phyloP scores from a whole-genome alignment of 2,797 vertebrate species.

The Mormyrops boulengeri region DNA sequence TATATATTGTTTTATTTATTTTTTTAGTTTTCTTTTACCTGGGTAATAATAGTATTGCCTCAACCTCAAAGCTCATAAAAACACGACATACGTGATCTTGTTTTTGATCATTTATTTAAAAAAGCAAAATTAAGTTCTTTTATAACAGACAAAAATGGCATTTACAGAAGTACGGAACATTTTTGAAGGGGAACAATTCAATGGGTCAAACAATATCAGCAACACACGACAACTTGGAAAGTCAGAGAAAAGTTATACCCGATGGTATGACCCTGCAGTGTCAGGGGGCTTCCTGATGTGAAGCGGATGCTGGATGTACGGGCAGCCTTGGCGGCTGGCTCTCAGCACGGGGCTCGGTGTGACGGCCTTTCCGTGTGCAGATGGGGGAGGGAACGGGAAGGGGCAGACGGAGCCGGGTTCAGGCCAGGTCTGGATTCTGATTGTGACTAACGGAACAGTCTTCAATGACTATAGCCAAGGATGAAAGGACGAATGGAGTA shows the following conservation, averaged over 20 bases:
- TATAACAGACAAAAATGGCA: conserved; percentile 23
- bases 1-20: neutral
- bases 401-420: neutral
- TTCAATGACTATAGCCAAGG: neutral
- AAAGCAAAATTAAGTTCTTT: conserved; percentile 18
- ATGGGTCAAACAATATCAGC: conserved; percentile 11
- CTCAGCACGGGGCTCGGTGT: neutral
- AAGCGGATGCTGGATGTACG: neutral
- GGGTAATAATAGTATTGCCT: neutral
- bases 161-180: conserved; percentile 14
- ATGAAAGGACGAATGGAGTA: neutral
- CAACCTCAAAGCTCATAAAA: neutral
- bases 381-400: neutral
- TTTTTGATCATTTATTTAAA: conserved; percentile 22
- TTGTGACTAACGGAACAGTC: neutral
- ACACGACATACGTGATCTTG: neutral
- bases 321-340: neutral
- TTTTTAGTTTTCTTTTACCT: neutral
- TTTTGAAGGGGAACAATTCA: conserved; percentile 14
- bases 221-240: conserved; percentile 17
- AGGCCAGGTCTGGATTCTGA: neutral
- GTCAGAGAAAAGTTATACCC: neutral
- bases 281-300: neutral
- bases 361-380: neutral
- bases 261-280: neutral